phyloP scores from a whole-genome alignment of 2,888 invertebrate genomes.

The Agonopterix heracliana region DNA sequence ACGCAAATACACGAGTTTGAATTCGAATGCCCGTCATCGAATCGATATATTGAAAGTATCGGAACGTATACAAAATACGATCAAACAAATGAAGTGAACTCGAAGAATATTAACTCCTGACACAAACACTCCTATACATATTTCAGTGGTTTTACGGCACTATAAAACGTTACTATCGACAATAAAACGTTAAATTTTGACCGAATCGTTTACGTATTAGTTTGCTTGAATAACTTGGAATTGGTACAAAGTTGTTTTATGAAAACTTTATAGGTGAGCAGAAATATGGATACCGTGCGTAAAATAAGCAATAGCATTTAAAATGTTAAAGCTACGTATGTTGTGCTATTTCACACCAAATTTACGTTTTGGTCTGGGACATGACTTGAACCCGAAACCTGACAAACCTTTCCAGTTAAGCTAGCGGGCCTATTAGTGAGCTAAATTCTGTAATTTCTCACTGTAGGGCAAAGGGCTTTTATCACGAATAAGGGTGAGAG shows the following conservation, averaged over 20 bases:
- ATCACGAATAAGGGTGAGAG: too few relatives aligned
- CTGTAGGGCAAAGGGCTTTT: too few relatives aligned
- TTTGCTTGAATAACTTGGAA: neutral
- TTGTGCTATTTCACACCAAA: too few relatives aligned
- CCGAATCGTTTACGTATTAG: constrained; percentile 26
- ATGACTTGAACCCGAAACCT: too few relatives aligned
- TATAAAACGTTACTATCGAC: constrained; percentile 55
- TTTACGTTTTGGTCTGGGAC: too few relatives aligned
- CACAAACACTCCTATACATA: constrained; percentile 48
- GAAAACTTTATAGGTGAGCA: neutral
- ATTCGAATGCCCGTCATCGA: neutral
- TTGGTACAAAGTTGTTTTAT: neutral
- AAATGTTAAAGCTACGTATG: too few relatives aligned
- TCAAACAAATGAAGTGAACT: neutral
- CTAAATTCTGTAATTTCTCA: too few relatives aligned
- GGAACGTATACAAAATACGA: neutral
- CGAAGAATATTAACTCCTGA: constrained; percentile 28
- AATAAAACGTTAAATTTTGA: constrained; percentile 49
- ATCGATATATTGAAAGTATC: too few relatives aligned
- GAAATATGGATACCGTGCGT: too few relatives aligned
- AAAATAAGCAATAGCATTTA: too few relatives aligned
- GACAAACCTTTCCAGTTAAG: too few relatives aligned
- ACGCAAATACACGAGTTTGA: neutral
- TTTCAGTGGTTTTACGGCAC: constrained; percentile 50
- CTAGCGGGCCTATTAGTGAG: too few relatives aligned